These are phyloP conservation scores for Drosophila ananassae DNA, from an alignment of 1,140 invertebrate genomes.

Conservation along the genomic window DNA sequence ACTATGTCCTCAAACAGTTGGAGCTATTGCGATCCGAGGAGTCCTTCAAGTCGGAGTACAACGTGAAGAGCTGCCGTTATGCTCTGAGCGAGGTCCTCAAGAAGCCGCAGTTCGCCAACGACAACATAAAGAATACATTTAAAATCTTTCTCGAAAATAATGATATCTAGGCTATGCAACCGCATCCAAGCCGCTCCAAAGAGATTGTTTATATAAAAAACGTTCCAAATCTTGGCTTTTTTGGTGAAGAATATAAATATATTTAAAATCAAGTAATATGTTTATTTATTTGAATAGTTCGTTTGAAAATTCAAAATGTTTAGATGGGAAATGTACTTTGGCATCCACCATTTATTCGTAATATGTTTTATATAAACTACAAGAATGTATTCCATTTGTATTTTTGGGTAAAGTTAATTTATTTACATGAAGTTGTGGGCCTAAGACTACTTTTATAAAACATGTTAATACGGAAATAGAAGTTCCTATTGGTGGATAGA, in stretches of 20 bases:
- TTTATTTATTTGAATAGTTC: neutral
- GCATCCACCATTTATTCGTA: neutral
- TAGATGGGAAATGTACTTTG: neutral
- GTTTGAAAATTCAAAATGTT: neutral
- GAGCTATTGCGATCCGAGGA: constrained; percentile 89
- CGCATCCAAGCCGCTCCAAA: neutral
- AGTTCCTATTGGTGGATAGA: constrained; percentile 48
- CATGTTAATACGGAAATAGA: constrained; percentile 50
- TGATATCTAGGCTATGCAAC: constrained; percentile 38
- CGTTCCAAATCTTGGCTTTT: constrained; percentile 6
- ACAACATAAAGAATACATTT: constrained; percentile 85
- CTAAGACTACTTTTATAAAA: constrained; percentile 67
- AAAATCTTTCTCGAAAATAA: constrained; percentile 86
- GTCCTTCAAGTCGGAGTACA: constrained; percentile 86
- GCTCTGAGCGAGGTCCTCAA: constrained; percentile 85
- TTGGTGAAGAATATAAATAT: constrained; percentile 4
- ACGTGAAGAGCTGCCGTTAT: constrained; percentile 86
- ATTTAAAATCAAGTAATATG: constrained; percentile 3
- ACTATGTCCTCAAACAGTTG: constrained; percentile 88
- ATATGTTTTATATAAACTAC: neutral
- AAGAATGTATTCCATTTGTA: neutral
- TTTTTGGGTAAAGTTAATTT: constrained; percentile 54
- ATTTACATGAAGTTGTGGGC: constrained; percentile 62
- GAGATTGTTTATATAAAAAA: constrained; percentile 14
- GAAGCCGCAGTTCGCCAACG: constrained; percentile 85